These are phyloP conservation scores for Boleophthalmus pectinirostris DNA, from an alignment of 2,113 vertebrate species.

Conservation along the genomic window DNA sequence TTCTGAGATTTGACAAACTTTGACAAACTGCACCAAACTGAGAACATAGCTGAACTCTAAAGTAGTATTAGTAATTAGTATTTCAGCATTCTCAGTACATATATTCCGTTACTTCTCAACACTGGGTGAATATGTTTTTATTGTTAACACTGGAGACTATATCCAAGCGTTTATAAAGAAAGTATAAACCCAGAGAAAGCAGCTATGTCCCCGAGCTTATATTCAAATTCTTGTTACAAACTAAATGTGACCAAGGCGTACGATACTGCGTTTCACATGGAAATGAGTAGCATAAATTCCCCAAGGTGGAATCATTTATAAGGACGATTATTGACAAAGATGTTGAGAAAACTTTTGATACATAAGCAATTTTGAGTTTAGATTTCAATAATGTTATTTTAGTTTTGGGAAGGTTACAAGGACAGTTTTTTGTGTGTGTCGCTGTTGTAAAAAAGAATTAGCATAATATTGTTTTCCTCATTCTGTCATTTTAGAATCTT, in stretches of 20 bases:
- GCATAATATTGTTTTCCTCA: too few species aligned
- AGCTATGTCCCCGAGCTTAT: constrained; percentile 22
- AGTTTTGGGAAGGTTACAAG: too few species aligned
- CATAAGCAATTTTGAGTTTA: background rate
- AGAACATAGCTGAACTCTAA: too few species aligned
- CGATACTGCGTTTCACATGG: background rate
- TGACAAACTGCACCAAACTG: too few species aligned
- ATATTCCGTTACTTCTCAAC: too few species aligned
- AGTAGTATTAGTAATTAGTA: too few species aligned
- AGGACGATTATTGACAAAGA: background rate
- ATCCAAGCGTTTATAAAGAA: constrained; percentile 12
- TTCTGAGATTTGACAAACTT: too few species aligned
- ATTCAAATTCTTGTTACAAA: constrained; percentile 15
- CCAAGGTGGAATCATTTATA: background rate
- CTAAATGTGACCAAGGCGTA: constrained; percentile 8
- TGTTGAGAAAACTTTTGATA: background rate
- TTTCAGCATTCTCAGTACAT: too few species aligned
- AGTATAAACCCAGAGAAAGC: constrained; percentile 8
- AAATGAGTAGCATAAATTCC: background rate
- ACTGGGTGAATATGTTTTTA: too few species aligned
- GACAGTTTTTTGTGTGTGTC: too few species aligned
- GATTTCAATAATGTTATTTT: background rate
- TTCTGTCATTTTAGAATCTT: too few species aligned
- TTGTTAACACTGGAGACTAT: constrained; percentile 15
- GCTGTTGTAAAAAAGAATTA: too few species aligned